Percentiles rank a stretch among this genome's conserved stretches.
Evolutionary conservation across 2,113 vertebrate genomes (phyloP).

Genomic region (Strigops habroptila): DNA sequence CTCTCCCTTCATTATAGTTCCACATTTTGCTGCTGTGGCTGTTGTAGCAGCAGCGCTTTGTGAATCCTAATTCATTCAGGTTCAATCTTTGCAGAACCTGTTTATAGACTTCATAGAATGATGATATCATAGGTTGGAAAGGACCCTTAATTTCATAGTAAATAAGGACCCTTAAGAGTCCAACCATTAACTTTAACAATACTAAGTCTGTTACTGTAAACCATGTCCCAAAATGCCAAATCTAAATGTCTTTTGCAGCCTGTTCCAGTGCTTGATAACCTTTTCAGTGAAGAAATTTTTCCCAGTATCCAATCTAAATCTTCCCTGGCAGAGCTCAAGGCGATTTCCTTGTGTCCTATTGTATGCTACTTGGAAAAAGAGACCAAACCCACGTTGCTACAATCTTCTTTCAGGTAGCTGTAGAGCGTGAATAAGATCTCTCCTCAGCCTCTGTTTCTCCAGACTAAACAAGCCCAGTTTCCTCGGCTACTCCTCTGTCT

Average conservation of each 20-base stretch:
- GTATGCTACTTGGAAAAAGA: neutral
- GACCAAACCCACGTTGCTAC: neutral
- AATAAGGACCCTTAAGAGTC: neutral
- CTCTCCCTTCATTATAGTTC: neutral
- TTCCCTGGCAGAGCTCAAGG: neutral
- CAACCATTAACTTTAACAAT: fast-evolving
- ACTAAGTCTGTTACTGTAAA: neutral
- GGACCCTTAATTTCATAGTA: neutral
- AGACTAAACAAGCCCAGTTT: neutral
- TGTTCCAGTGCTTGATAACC: neutral
- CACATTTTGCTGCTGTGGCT: neutral
- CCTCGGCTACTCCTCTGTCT: neutral
- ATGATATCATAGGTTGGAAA: neutral
- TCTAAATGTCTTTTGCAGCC: neutral
- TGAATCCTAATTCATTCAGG: neutral
- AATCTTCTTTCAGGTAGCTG: neutral
- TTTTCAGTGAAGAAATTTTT: neutral
- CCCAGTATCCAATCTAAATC: neutral
- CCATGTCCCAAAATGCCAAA: fast-evolving
- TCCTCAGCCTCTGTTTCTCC: neutral
- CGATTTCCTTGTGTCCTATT: neutral
- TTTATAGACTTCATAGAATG: neutral
- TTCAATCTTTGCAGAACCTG: neutral
- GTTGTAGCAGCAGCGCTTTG: neutral
- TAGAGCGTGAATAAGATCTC: neutral